A percentile compares a stretch with the other conserved stretches of the same genome.
Conservation (phyloP, 2,113 vertebrate species). For the Scartelaos histophorus region DNA sequence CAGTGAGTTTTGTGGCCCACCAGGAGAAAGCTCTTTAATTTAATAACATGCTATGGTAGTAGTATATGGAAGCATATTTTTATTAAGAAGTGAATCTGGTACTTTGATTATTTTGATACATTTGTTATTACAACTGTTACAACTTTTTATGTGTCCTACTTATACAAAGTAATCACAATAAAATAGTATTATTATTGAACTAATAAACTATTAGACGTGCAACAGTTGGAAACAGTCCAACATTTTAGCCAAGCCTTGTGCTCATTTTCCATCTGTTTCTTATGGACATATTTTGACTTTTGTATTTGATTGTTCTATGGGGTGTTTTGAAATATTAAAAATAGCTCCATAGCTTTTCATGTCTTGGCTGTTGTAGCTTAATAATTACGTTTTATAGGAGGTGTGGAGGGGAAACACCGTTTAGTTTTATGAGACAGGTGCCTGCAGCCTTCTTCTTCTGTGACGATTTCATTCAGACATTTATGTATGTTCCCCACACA, state of each 20-base stretch:
- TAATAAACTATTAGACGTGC: background rate
- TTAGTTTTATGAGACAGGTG: conserved; percentile 13
- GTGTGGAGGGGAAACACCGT: background rate
- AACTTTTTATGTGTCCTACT: too few species aligned
- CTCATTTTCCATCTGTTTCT: conserved; percentile 26
- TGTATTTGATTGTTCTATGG: conserved; percentile 27
- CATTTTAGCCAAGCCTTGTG: background rate
- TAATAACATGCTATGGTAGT: background rate
- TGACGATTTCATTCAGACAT: conserved; percentile 6
- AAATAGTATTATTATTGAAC: too few species aligned
- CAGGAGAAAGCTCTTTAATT: background rate
- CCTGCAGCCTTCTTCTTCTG: background rate
- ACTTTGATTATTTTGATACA: too few species aligned
- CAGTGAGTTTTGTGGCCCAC: background rate
- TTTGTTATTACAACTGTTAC: too few species aligned
- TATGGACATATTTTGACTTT: conserved; percentile 2
- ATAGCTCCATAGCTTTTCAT: background rate
- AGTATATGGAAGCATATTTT: too few species aligned
- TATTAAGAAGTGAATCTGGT: too few species aligned
- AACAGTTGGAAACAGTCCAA: background rate
- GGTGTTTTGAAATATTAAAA: background rate
- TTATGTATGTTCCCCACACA: background rate
- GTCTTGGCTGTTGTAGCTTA: conserved; percentile 4
- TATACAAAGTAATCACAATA: too few species aligned
- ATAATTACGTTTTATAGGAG: conserved; percentile 22